phyloP scores from a whole-genome alignment of 64 coral and sea anemone genomes.

The Stichodactyla mertensii region DNA sequence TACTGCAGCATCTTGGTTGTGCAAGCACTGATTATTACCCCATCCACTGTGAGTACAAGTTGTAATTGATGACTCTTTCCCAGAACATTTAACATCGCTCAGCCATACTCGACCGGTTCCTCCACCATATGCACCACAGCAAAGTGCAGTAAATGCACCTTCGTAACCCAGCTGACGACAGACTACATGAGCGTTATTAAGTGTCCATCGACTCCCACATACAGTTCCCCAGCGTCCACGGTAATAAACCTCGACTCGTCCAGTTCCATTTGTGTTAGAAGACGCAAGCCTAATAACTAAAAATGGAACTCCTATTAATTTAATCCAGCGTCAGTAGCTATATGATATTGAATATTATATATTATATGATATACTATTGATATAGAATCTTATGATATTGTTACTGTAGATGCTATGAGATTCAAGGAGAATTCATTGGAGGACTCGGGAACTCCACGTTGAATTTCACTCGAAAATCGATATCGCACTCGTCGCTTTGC shows the following conservation, averaged over 20 bases:
- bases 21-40: neutral
- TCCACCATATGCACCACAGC: neutral
- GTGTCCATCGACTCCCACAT: neutral
- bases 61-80: constrained; percentile 12
- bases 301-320: too few species aligned
- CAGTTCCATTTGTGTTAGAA: neutral
- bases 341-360: too few species aligned
- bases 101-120: neutral
- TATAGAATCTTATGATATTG: too few species aligned
- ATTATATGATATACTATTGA: too few species aligned
- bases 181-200: constrained; percentile 16
- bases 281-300: neutral
- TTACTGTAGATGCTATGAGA: too few species aligned
- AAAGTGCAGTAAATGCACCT: neutral
- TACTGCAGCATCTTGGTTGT: constrained; percentile 9
- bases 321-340: too few species aligned
- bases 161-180: constrained; percentile 38
- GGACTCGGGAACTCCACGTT: too few species aligned
- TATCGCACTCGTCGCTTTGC: too few species aligned
- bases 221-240: neutral
- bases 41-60: constrained; percentile 16
- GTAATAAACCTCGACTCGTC: constrained; percentile 12
- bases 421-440: too few species aligned
- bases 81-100: constrained; percentile 4
- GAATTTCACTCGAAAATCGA: too few species aligned